These are phyloP conservation scores for Pluvialis apricaria DNA, from an alignment of 2,113 vertebrate genomes.

Conservation along the genomic window DNA sequence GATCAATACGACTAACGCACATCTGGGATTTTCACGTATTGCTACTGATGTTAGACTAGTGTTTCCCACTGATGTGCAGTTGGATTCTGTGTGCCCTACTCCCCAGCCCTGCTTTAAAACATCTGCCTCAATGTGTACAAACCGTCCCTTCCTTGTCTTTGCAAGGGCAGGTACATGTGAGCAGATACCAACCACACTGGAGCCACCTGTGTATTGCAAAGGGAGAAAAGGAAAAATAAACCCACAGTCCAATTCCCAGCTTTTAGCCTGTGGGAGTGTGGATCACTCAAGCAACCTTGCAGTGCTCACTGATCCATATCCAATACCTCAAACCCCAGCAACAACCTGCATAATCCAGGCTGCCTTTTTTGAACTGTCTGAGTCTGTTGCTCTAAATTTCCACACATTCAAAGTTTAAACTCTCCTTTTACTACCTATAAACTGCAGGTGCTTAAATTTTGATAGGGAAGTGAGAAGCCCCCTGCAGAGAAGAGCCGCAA, in stretches of 20 bases:
- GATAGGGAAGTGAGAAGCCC: not conserved
- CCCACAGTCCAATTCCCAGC: not conserved
- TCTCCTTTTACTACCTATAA: not conserved
- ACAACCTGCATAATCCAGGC: not conserved
- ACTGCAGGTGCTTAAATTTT: not conserved
- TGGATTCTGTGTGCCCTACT: not conserved
- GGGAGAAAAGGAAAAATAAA: not conserved
- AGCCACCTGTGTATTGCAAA: not conserved
- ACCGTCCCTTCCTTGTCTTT: not conserved
- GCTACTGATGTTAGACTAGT: not conserved
- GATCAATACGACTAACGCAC: not conserved
- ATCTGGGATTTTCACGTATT: not conserved
- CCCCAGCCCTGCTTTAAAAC: not conserved
- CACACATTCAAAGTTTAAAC: not conserved
- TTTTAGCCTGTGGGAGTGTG: not conserved
- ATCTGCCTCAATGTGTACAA: not conserved
- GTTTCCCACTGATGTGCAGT: not conserved
- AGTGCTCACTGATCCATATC: not conserved
- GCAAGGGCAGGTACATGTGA: not conserved
- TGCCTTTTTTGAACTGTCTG: not conserved
- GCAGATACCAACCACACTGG: not conserved
- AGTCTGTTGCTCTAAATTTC: not conserved
- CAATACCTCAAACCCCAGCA: not conserved
- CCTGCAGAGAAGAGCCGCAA: not conserved
- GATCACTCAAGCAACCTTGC: not conserved